Conservation (phyloP, 2,888 invertebrate species). For the Buathra laborator region DNA sequence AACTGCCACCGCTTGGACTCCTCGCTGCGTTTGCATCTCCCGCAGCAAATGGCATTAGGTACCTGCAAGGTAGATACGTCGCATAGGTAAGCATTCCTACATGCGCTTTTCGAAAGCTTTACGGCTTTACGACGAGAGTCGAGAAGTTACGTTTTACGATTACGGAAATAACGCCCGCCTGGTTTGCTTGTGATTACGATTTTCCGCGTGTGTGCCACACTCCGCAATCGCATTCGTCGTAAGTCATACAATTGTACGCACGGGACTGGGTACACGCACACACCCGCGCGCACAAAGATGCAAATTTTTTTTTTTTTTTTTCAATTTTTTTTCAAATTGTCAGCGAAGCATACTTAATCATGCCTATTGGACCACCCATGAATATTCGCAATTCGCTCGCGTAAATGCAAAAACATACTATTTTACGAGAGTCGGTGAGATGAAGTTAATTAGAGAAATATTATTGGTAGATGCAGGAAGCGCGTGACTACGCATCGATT, state of each 20-base stretch:
- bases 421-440: constrained; percentile 46
- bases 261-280: not conserved
- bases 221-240: constrained; percentile 34
- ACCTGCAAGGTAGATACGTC: not conserved
- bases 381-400: constrained; percentile 24
- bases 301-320: constrained; percentile 27
- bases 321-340: constrained; percentile 25
- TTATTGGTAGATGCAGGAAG: constrained; percentile 11
- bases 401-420: constrained; percentile 31
- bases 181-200: constrained; percentile 64
- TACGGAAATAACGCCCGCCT: constrained; percentile 79
- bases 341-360: constrained; percentile 28
- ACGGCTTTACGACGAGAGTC: constrained; percentile 33
- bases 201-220: constrained; percentile 48
- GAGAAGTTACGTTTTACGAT: constrained; percentile 78
- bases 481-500: not conserved
- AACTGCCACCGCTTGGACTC: constrained; percentile 63
- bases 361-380: constrained; percentile 42
- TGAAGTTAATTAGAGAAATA: constrained; percentile 51
- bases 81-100: constrained; percentile 15
- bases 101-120: constrained; percentile 52
- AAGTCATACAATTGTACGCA: constrained; percentile 38
- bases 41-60: constrained; percentile 15
- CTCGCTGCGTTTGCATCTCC: constrained; percentile 44
- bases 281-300: constrained; percentile 4